A percentile compares a stretch with the other conserved stretches of the same genome.
These are phyloP conservation scores for Taeniopygia guttata DNA, from an alignment of 2,797 vertebrate genomes.

Conservation along the genomic window DNA sequence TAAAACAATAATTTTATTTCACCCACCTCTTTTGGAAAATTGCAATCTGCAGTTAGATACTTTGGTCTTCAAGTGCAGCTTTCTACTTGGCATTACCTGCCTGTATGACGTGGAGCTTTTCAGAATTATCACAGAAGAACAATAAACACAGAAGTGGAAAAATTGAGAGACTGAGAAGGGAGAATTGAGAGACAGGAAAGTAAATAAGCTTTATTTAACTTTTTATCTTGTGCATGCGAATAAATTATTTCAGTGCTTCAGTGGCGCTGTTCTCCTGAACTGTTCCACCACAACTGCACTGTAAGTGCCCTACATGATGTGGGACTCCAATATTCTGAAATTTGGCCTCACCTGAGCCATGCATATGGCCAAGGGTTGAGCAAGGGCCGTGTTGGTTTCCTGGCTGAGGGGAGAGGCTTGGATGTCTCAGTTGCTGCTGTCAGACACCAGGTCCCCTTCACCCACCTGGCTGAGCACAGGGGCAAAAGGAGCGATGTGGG, in stretches of 20 bases:
- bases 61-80: background rate
- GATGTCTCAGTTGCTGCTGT: background rate
- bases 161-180: background rate
- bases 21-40: background rate
- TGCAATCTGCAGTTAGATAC: background rate
- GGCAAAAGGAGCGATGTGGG: rapidly evolving
- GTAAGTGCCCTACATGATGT: background rate
- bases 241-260: background rate
- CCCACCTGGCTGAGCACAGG: background rate
- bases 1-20: background rate
- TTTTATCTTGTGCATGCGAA: background rate
- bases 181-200: background rate
- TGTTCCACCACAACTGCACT: background rate
- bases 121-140: background rate
- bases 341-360: background rate
- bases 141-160: background rate
- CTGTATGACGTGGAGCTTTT: background rate
- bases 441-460: background rate
- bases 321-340: background rate
- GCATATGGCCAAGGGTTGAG: background rate
- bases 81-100: background rate
- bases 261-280: background rate
- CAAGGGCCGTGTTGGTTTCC: background rate
- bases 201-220: background rate
- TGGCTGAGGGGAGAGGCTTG: background rate